Percentiles rank a stretch among this genome's conserved stretches.
phyloP scores from a whole-genome alignment of 2,113 vertebrate genomes.

The Girardinichthys multiradiatus region DNA sequence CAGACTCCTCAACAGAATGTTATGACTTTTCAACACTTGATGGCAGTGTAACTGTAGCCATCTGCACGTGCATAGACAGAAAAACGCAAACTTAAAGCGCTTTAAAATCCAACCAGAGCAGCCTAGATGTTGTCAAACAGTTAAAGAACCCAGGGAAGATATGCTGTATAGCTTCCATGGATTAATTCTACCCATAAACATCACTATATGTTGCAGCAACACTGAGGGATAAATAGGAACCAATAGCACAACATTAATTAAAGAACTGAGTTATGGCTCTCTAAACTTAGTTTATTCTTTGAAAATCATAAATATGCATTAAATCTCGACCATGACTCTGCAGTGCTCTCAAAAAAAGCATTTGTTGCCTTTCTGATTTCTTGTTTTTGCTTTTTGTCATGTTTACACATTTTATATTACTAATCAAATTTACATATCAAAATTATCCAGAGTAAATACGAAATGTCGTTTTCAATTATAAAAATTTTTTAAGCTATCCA shows the following conservation, averaged over 20 bases:
- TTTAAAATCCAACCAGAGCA: neutral
- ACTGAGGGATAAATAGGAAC: neutral
- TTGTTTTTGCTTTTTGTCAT: neutral
- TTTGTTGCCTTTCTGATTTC: neutral
- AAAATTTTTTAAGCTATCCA: too few relatives aligned
- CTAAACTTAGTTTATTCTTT: neutral
- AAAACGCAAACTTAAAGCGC: constrained; percentile 9
- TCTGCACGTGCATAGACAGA: constrained; percentile 4
- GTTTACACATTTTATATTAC: too few relatives aligned
- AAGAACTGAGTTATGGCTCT: too few relatives aligned
- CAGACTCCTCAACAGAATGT: neutral
- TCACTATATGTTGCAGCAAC: neutral
- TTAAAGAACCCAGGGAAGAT: neutral
- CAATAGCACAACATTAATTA: neutral
- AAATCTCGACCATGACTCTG: neutral
- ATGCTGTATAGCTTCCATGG: neutral
- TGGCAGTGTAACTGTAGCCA: constrained; percentile 68
- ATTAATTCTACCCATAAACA: neutral
- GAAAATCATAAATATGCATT: neutral
- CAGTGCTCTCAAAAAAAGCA: neutral
- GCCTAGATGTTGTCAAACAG: neutral
- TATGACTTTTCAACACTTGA: constrained; percentile 59
- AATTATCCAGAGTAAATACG: too few relatives aligned
- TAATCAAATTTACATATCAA: neutral
- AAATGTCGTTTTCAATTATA: too few relatives aligned